phyloP scores from a whole-genome alignment of 92 coral and sea anemone species.

The Scolanthus callimorphus region DNA sequence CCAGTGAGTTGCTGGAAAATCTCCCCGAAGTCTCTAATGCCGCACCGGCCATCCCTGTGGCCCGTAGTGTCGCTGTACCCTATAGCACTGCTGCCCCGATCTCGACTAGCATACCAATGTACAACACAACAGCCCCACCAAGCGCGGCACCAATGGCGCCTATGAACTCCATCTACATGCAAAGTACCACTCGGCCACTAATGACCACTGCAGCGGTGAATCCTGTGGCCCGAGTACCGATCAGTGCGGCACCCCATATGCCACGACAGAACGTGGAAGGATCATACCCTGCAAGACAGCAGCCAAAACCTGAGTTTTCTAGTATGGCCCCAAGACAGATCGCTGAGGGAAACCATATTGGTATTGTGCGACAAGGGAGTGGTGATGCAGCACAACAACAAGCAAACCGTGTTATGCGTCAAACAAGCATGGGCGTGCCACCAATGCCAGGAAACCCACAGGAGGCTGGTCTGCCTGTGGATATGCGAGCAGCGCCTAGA shows the following conservation, averaged over 20 bases:
- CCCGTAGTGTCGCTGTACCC: neutral
- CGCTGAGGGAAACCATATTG: conserved; percentile 1
- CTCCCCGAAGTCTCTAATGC: neutral
- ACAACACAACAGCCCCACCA: neutral
- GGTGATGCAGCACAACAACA: neutral
- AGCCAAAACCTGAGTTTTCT: neutral
- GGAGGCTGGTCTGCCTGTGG: neutral
- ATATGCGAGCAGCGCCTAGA: neutral
- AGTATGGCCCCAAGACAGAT: neutral
- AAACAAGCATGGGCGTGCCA: conserved; percentile 7
- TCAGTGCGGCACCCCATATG: neutral
- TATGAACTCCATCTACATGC: neutral
- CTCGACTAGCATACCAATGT: neutral
- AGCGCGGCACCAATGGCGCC: neutral
- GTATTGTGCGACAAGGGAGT: neutral
- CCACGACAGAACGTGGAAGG: neutral
- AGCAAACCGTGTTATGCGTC: conserved; percentile 1
- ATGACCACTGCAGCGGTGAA: conserved; percentile 4
- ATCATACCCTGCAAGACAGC: neutral
- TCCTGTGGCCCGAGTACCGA: conserved; percentile 5
- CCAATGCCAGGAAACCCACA: neutral
- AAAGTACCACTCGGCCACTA: neutral
- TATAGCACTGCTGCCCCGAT: neutral
- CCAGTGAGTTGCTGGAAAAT: neutral
- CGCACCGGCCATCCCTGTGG: neutral